Conservation (phyloP, 2,888 invertebrate species). For the Caenorhabditis imperialis region DNA sequence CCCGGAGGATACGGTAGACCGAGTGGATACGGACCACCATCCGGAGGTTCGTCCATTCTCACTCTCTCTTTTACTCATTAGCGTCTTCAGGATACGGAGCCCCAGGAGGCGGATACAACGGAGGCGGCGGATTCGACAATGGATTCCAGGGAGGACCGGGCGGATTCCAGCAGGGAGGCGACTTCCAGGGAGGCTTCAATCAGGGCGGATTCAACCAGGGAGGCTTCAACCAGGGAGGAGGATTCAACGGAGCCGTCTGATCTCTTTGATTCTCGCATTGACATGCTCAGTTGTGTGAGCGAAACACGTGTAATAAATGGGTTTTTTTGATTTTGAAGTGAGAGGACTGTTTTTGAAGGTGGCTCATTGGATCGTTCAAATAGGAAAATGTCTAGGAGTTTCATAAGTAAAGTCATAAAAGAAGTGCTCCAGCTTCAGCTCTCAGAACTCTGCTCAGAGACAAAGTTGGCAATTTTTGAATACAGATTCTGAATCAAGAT, state of each 20-base stretch:
- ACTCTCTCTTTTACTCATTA: not conserved
- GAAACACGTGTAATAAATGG: no score
- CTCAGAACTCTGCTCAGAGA: no score
- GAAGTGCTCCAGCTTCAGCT: no score
- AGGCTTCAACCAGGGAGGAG: constrained; percentile 35
- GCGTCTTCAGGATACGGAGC: constrained; percentile 32
- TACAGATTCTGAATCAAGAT: no score
- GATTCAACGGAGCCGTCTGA: constrained; percentile 19
- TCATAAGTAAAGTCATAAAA: no score
- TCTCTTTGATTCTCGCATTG: constrained; percentile 10
- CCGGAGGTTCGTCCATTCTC: constrained; percentile 13
- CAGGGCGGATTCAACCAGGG: constrained; percentile 35
- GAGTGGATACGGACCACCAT: constrained; percentile 36
- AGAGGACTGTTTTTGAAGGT: no score
- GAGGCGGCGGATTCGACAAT: constrained; percentile 20
- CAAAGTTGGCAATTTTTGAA: no score
- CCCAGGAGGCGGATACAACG: constrained; percentile 32
- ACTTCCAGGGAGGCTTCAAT: constrained; percentile 35
- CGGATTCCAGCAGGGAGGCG: constrained; percentile 10
- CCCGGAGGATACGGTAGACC: constrained; percentile 46
- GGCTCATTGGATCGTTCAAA: no score
- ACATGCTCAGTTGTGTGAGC: constrained; percentile 2
- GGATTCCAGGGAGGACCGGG: constrained; percentile 12
- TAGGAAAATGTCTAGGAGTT: no score
- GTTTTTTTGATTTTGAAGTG: no score